Evolutionary conservation across 2,113 vertebrate genomes (phyloP), one percentile per base, ranked within the genome.

Genomic region (Apteryx owenii): DNA sequence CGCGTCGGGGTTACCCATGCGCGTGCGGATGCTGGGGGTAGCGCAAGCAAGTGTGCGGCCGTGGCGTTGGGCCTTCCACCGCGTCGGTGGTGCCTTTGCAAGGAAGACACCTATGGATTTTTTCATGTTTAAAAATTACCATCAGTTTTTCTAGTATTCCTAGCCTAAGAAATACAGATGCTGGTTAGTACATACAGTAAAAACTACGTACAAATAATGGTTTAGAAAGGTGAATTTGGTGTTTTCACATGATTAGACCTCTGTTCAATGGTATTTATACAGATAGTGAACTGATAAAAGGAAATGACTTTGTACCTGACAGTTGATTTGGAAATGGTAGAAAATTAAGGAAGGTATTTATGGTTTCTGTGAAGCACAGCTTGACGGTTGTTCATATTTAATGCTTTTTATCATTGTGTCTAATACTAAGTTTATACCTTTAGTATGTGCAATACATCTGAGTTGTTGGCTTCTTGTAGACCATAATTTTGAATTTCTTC

Each of bases 401-500:
- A 76, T 88, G 31, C 66, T 86, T 84, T 86, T 25, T 72, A 42
- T 88, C 22, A 20, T 64, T 84, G 54, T 93, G 91, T 89, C 83
- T 84, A 77, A 70, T 46, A 58, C 40, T 69, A 54, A 83, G 95
- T 95, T 81, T 86, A 81, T 84, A 68, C 71, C 83, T 85, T 88
- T 10, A 66, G 22, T 65, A 14, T 75, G 73, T 73, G 89, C 61
- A 69, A 44, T 83, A 77, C 31, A 51, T 77, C 58, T 38, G 85
- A 95, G 84, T 89, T 89, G 89, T 76, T 85, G 87, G 90, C 79
- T 77, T 50, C 40, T n/a, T 46, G 12, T 87, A 85, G 93, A 50
- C 84, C 77, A 51, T 46, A 87, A 44, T 85, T 96, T 68, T 64
- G 69, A 88, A 65, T 96, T 93, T 81, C 46, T 86, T 94, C 66